A percentile compares a stretch with the other conserved stretches of the same genome.
Evolutionary conservation across 2,797 vertebrate species (phyloP).

Genomic region (Chelmon rostratus): DNA sequence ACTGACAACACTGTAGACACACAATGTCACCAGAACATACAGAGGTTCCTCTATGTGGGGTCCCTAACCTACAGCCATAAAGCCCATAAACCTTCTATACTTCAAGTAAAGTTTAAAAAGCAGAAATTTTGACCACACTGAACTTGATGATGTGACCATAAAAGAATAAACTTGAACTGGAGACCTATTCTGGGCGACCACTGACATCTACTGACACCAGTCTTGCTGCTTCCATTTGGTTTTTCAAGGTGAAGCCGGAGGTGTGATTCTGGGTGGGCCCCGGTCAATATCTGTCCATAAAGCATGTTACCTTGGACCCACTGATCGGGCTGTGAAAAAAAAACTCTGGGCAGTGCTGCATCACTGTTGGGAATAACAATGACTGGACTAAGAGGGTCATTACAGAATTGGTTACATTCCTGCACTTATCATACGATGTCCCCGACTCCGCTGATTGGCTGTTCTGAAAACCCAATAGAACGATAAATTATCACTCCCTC

Average conservation of each 20-base stretch:
- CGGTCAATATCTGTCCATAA: conserved; percentile 2
- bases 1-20: neutral
- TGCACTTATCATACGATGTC: conserved; percentile 16
- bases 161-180: neutral
- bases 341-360: conserved; percentile 7
- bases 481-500: neutral
- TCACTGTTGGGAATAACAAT: conserved; percentile 7
- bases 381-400: conserved; percentile 18
- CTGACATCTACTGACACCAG: neutral
- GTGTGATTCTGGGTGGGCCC: neutral
- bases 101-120: neutral
- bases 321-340: neutral
- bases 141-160: neutral
- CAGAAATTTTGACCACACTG: neutral
- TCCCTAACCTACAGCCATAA: too few relatives aligned
- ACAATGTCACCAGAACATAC: neutral
- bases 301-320: neutral
- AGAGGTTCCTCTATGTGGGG: neutral
- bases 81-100: too few relatives aligned
- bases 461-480: conserved; percentile 18
- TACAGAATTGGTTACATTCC: conserved; percentile 25
- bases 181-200: neutral
- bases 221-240: neutral
- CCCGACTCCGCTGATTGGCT: conserved; percentile 15
- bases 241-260: neutral